A percentile compares a stretch with the other conserved stretches of the same genome.
phyloP scores from a whole-genome alignment of 1,140 invertebrate genomes.

The Charaxes varanes region DNA sequence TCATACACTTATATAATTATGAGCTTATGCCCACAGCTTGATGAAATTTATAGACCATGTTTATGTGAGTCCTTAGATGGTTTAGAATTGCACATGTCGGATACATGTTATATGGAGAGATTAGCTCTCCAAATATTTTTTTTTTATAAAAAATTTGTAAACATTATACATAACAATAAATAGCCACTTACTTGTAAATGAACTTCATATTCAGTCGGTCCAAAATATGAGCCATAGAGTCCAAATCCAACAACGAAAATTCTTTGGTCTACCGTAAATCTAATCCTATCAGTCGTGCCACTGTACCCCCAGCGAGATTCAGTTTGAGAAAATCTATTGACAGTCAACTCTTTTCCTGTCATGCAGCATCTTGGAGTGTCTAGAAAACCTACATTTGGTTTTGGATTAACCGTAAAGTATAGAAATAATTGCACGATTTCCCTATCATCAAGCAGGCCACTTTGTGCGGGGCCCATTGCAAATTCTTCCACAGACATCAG shows the following conservation, averaged over 20 bases:
- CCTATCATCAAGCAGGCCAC: slow-evolving; percentile 83
- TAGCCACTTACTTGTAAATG: slow-evolving; percentile 79
- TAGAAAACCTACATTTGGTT: slow-evolving; percentile 81
- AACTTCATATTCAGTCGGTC: slow-evolving; percentile 87
- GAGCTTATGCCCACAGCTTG: no score
- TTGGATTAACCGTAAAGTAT: slow-evolving; percentile 87
- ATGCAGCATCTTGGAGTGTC: slow-evolving; percentile 87
- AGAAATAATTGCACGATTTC: slow-evolving; percentile 87
- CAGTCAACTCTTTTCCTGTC: slow-evolving; percentile 88
- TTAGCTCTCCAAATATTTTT: neutral
- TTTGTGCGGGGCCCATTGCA: slow-evolving; percentile 86
- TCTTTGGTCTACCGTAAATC: slow-evolving; percentile 87
- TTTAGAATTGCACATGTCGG: no score
- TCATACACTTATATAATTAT: no score
- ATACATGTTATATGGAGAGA: neutral
- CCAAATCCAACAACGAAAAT: slow-evolving; percentile 93
- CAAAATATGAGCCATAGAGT: slow-evolving; percentile 90
- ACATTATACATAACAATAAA: no score
- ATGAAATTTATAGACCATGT: no score
- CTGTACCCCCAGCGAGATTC: slow-evolving; percentile 92
- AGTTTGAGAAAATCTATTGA: slow-evolving; percentile 87
- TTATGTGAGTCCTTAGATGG: no score
- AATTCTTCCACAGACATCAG: slow-evolving; percentile 93
- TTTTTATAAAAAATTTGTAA: neutral
- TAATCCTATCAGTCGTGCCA: slow-evolving; percentile 89